Base-by-base conservation (phyloP, 2,797 vertebrate genomes). In the Acipenser transmontanus region DNA sequence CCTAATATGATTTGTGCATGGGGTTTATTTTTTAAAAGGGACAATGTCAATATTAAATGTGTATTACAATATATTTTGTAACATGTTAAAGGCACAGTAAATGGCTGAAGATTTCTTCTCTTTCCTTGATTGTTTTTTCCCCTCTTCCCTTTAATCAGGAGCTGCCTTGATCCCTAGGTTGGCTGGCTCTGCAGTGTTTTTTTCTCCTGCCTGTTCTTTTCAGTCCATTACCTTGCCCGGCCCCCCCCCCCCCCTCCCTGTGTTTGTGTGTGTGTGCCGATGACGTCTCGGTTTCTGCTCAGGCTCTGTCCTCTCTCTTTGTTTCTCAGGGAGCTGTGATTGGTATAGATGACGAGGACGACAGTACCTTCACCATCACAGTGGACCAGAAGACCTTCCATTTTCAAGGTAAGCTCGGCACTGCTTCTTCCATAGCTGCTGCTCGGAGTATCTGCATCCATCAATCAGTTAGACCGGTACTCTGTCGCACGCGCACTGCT, bases 361-460 rank as follows among this genome's bases (percentile, higher is more conserved):
- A 99, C 93, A 99, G 97, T 94, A 99, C 97, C 82, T 99, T 99
- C 89, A 99, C 97, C 86, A 99, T 99, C 88, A 99, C 97, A 80
- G 97, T 99, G 89, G 97, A 99, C 92, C 97, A 99, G 90, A 99
- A 99, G 94, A 99, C 97, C 89, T 99, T 99, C 87, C 97, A 99
- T 93, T 99, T 99, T 84, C 97, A 99, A 94, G 97, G 97, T 99
- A 91, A 96, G 93, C 78, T 76, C 77, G 85, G 17, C 59, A 20
- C 50, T 51, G 34, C 4, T 34, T 34, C 34, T 34, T 34, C 34
- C 34, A 0, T 34, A 8, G 47, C 60, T 61, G 60, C 7, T 20
- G 47, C 12, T 57, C 54, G 11, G 12, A n/a, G 9, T 57, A n/a
- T 69, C 62, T 61, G 68, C 60, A 50, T 68, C 54, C 49, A 17